A percentile compares a stretch with the other conserved stretches of the same genome.
Conservation (phyloP, 1,140 invertebrate species). For the Ruditapes philippinarum region DNA sequence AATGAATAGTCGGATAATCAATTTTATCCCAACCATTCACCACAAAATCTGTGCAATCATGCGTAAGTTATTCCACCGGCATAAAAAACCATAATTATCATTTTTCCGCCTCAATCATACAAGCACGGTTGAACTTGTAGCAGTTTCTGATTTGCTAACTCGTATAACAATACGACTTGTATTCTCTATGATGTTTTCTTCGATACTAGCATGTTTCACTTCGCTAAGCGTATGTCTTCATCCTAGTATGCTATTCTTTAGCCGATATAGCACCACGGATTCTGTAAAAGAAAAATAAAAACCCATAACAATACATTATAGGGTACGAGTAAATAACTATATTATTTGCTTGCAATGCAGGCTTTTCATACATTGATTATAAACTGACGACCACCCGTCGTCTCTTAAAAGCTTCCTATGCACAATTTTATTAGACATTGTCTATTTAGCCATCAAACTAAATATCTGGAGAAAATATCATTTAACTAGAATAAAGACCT, state of each 20-base stretch:
- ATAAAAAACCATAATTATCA: slow-evolving; percentile 32
- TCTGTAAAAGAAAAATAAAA: slow-evolving; percentile 14
- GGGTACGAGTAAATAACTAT: background rate
- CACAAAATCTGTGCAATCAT: slow-evolving; percentile 16
- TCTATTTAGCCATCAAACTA: background rate
- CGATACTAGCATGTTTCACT: background rate
- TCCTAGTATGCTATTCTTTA: background rate
- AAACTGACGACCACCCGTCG: background rate
- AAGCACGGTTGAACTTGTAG: background rate
- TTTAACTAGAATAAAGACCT: too few relatives aligned
- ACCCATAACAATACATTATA: background rate
- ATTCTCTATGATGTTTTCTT: background rate
- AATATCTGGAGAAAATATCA: background rate
- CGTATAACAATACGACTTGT: background rate
- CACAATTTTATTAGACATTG: background rate
- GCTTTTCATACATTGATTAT: background rate
- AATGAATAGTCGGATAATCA: slow-evolving; percentile 3
- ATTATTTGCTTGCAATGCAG: background rate
- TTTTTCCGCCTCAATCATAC: slow-evolving; percentile 7
- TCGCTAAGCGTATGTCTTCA: background rate
- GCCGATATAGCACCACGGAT: background rate
- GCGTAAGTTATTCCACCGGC: slow-evolving; percentile 16
- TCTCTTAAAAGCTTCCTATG: background rate
- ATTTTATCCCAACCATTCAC: slow-evolving; percentile 4
- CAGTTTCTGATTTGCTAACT: background rate